phyloP scores from a whole-genome alignment of 2,797 vertebrate genomes.

The Vipera ursinii region DNA sequence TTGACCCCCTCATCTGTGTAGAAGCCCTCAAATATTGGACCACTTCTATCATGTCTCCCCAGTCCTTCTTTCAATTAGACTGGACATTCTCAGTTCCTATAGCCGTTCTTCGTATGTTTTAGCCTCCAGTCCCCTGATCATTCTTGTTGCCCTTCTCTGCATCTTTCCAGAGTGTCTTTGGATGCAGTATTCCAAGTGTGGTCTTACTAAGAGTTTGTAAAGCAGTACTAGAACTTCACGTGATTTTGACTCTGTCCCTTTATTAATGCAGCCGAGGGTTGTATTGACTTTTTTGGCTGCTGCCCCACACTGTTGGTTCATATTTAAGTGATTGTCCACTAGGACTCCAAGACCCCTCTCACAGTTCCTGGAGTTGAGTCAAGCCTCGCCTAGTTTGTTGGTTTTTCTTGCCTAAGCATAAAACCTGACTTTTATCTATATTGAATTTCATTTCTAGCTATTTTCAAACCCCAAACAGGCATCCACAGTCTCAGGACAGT shows the following conservation, averaged over 20 bases:
- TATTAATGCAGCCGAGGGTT: no score
- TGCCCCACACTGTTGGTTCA: rapidly evolving
- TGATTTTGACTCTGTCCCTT: neutral
- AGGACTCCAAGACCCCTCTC: neutral
- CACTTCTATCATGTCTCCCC: neutral
- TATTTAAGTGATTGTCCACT: neutral
- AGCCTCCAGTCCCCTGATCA: no score
- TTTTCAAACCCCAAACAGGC: neutral
- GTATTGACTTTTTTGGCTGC: neutral
- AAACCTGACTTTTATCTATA: neutral
- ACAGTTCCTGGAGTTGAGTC: neutral
- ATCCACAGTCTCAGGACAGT: neutral
- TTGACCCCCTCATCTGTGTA: neutral
- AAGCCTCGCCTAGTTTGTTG: neutral
- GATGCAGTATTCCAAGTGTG: no score
- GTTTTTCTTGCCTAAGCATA: neutral
- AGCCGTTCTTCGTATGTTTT: no score
- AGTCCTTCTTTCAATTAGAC: neutral
- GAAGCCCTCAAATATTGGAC: neutral
- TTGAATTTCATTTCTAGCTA: neutral
- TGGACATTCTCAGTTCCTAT: no score
- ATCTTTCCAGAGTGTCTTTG: no score
- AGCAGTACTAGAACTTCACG: neutral
- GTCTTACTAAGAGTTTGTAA: neutral
- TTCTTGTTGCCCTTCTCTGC: no score